phyloP scores from a whole-genome alignment of 2,113 vertebrate genomes.

The Lepus americanus region DNA sequence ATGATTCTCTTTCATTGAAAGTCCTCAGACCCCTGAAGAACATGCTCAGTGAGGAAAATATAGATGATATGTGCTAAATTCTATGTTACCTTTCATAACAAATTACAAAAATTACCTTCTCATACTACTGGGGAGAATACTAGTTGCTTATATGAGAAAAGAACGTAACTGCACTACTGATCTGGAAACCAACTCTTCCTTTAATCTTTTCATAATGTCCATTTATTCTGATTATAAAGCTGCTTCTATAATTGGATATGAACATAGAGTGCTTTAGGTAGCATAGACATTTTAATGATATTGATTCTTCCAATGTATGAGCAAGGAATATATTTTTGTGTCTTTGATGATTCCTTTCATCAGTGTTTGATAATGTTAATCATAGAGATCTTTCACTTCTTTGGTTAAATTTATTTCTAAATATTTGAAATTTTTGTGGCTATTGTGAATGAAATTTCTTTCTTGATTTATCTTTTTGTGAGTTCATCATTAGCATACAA shows the following conservation, averaged over 20 bases:
- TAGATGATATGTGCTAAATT: neutral
- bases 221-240: neutral
- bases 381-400: no score
- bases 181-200: neutral
- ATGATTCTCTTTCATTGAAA: neutral
- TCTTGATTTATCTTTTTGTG: no score
- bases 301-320: no score
- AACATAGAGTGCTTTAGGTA: neutral
- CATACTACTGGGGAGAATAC: neutral
- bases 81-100: neutral
- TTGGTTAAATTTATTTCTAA: no score
- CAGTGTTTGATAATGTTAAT: no score
- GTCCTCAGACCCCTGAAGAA: neutral
- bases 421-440: no score
- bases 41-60: neutral
- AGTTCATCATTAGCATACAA: no score
- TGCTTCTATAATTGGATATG: conserved; percentile 52
- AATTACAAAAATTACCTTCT: neutral
- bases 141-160: neutral
- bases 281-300: conserved; percentile 47
- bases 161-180: neutral
- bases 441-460: no score
- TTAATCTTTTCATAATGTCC: neutral
- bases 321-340: no score
- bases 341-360: no score